Evolutionary conservation across 2,113 vertebrate genomes (phyloP), one percentile per base, ranked within the genome.

Genomic region (Dryoscopus gambensis): DNA sequence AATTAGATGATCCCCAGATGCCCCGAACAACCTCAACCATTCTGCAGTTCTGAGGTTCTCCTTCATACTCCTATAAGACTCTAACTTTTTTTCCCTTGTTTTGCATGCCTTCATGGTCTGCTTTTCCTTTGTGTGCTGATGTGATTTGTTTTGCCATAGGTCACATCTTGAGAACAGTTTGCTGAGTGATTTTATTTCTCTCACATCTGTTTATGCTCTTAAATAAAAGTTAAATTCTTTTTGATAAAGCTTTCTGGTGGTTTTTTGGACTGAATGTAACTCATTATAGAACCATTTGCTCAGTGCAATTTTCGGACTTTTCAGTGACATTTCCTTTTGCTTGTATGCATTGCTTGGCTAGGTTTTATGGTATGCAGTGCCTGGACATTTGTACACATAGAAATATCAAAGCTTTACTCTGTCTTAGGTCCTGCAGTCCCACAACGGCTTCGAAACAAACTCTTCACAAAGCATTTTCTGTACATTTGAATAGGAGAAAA

Each of bases 321-420:
- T 96, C 55, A 76, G 24, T 93, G 71, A 46, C 57, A 74, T 74
- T 92, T 96, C 20, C 20, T 90, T 97, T 96, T 86, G 53, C 37
- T 96, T 75, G 33, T 88, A 68, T 13, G 71, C 11, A 3, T 73
- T 47, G 21, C 49, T 75, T 78, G 77, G 57, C 17, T 67, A 56
- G 33, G 37, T 73, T 90, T 90, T 81, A 70, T 65, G 60, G 33
- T 53, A 77, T 77, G 18, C 20, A 23, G 27, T 91, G 20, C 75
- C 86, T 93, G 87, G 75, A 49, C 40, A 79, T 73, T 86, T 93
- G 56, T 87, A 80, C 78, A 77, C 53, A 86, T 50, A 87, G 55
- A 80, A 31, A 82, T 81, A 87, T 20, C 39, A 86, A 78, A 82
- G 31, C 17, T 50, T 92, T 94, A 93, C 75, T 97, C 91, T 92